Conservation (phyloP, 2,888 invertebrate genomes). For the Scaptodrosophila latifasciaeformis region DNA sequence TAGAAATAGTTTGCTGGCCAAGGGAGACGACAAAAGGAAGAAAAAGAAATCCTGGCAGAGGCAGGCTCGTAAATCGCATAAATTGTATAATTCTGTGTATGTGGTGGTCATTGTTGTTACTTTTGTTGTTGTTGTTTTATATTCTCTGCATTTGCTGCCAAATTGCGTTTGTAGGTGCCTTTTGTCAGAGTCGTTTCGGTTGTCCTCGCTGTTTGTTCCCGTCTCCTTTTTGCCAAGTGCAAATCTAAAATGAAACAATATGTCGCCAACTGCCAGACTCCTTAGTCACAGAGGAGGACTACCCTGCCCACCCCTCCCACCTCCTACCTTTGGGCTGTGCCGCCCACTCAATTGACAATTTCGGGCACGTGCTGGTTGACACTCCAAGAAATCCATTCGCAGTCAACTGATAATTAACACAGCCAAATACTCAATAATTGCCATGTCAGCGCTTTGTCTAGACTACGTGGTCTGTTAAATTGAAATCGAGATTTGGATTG, state of each 20-base stretch:
- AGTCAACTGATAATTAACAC: too few species aligned
- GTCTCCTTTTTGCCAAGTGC: too few species aligned
- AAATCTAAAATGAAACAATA: constrained; percentile 52
- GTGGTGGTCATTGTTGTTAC: neutral
- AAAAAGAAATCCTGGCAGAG: constrained; percentile 16
- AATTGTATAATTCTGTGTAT: constrained; percentile 65
- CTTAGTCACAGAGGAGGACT: too few species aligned
- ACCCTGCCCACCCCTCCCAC: neutral
- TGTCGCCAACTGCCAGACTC: constrained; percentile 38
- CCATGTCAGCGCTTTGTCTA: too few species aligned
- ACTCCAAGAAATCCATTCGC: too few species aligned
- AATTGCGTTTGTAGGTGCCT: constrained; percentile 69
- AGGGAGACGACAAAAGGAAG: constrained; percentile 26
- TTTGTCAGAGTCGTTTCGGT: constrained; percentile 16
- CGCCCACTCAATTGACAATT: constrained; percentile 31
- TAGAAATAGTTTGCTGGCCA: constrained; percentile 64
- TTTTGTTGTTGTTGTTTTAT: constrained; percentile 36
- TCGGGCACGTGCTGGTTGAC: constrained; percentile 37
- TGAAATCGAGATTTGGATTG: too few species aligned
- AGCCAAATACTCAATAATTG: too few species aligned
- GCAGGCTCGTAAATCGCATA: constrained; percentile 64
- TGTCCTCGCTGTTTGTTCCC: constrained; percentile 21
- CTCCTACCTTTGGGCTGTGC: neutral
- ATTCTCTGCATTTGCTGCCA: constrained; percentile 63
- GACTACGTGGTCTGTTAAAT: too few species aligned